phyloP scores from a whole-genome alignment of 2,888 invertebrate species.

The Calameuta pallipes region DNA sequence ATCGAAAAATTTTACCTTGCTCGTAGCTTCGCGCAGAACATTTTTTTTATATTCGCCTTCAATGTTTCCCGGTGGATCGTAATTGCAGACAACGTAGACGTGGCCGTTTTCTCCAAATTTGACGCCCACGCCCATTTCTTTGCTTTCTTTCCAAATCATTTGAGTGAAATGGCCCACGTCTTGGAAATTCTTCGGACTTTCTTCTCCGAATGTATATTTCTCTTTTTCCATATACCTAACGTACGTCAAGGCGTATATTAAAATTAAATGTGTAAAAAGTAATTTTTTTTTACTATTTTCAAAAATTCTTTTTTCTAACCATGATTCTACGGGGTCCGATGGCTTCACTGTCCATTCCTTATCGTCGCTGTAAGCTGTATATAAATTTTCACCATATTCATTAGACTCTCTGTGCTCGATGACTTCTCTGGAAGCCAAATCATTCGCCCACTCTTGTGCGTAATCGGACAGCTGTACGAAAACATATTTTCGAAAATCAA shows the following conservation, averaged over 20 bases:
- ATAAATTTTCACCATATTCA: constrained; percentile 54
- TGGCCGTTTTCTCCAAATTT: constrained; percentile 61
- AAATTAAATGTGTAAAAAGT: not conserved
- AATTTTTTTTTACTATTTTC: constrained; percentile 23
- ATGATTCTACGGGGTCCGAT: constrained; percentile 39
- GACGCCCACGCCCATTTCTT: constrained; percentile 69
- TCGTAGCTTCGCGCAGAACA: constrained; percentile 18
- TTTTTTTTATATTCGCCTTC: constrained; percentile 48
- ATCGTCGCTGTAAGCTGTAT: constrained; percentile 28
- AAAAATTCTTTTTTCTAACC: constrained; percentile 39
- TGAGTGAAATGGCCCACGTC: constrained; percentile 70
- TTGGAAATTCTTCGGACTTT: constrained; percentile 30
- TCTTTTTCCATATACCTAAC: constrained; percentile 50
- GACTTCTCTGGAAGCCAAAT: constrained; percentile 38
- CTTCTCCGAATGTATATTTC: constrained; percentile 46
- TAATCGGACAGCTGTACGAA: constrained; percentile 18
- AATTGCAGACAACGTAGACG: constrained; percentile 69
- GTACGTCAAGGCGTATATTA: not conserved
- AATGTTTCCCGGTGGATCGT: constrained; percentile 69
- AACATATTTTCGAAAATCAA: not conserved
- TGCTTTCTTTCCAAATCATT: constrained; percentile 69
- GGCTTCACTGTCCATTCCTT: constrained; percentile 34
- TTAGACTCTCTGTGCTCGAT: constrained; percentile 41
- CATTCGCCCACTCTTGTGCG: constrained; percentile 54
- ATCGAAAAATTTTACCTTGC: not conserved